Base-by-base conservation (phyloP, 2,888 invertebrate genomes). In the Drosophila buzzatii region DNA sequence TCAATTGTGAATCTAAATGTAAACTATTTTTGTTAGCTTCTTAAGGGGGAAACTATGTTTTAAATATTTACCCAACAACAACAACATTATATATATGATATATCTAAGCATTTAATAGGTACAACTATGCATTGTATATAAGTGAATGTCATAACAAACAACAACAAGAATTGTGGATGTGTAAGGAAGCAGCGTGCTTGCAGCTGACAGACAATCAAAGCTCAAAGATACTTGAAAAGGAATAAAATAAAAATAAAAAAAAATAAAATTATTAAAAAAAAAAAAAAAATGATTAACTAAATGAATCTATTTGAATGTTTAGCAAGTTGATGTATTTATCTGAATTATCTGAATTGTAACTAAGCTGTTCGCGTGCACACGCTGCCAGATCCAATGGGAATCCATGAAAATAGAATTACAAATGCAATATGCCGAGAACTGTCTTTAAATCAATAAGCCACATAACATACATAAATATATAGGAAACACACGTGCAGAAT, bases 141-240 rank as follows among this genome's bases (percentile, higher is more conserved):
- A 51, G 65, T 61, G 42, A 61, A 71, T 76, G 77, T 64, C 53
- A 56, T 56, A 51, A 51, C n/a, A 49, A 42, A 37, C 44, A 56
- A 57, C 42, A 27, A 55, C n/a, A 51, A 18, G 18, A 37, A 52
- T 47, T 23, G 35, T 60, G 73, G 56, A 52, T 47, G 37, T 16
- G 56, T 20, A 47, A 59, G 53, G 44, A 42, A 60, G 60, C 79
- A 79, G 79, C 82, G 65, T 75, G 77, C 70, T 77, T 81, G 90
- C 85, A 89, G 87, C 85, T 84, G 74, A 85, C 90, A 87, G 90
- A 89, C 90, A 85, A 88, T 85, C 90, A 88, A 75, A 80, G 82
- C 76, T 85, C 73, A 82, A 85, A 77, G 61, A 69, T 62, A 67
- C 52, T 71, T 49, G 44, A 56, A 67, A 12, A 27, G 37, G 14